Conservation (phyloP, 2,888 invertebrate species). For the Rhaphigaster nebulosa region DNA sequence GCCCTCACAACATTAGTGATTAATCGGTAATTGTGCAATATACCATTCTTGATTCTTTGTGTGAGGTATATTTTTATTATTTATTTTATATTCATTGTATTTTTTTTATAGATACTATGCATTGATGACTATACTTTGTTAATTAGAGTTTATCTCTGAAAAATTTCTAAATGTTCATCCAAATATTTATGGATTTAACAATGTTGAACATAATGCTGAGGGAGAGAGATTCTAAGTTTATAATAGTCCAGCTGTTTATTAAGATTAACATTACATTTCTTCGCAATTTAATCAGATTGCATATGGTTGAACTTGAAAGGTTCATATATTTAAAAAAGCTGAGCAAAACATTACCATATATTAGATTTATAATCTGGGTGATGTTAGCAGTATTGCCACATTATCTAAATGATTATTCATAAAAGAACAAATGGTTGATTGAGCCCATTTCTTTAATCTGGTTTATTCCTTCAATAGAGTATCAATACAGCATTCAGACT, state of each 20-base stretch:
- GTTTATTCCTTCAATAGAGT: too few relatives aligned
- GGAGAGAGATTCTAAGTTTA: neutral
- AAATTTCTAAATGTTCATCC: neutral
- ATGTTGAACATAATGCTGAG: neutral
- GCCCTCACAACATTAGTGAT: slow-evolving; percentile 62
- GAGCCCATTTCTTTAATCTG: neutral
- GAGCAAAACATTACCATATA: too few relatives aligned
- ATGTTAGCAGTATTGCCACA: neutral
- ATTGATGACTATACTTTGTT: neutral
- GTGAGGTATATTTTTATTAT: neutral
- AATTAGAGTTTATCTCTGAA: neutral
- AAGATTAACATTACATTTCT: neutral
- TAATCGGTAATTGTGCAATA: slow-evolving; percentile 61
- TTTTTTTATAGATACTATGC: neutral
- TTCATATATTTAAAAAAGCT: neutral
- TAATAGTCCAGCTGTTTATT: too few relatives aligned
- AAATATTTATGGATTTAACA: neutral
- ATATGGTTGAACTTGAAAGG: neutral
- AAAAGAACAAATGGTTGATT: neutral
- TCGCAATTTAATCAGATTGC: neutral
- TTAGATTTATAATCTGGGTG: neutral
- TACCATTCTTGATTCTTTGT: neutral
- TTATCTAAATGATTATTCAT: neutral
- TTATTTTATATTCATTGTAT: neutral
- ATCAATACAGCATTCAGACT: too few relatives aligned